Evolutionary conservation across 2,888 invertebrate genomes (phyloP).

Genomic region (Autographa pulchrina): DNA sequence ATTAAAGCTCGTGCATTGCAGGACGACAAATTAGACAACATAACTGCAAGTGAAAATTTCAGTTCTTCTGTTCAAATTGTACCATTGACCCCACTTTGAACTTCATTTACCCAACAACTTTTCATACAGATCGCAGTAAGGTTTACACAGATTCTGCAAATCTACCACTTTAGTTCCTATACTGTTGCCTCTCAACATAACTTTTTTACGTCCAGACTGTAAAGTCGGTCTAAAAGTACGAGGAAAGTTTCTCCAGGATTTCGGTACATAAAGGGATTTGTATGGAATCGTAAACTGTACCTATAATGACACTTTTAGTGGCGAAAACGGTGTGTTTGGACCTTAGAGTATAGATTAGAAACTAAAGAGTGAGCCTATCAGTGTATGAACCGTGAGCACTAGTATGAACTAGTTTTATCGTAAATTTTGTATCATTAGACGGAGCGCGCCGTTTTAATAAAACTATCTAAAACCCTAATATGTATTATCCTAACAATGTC

Average conservation of each 20-base stretch:
- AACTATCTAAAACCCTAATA: too few species aligned
- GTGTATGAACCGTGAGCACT: too few species aligned
- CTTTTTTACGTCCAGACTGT: not conserved
- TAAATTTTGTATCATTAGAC: too few species aligned
- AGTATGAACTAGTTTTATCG: too few species aligned
- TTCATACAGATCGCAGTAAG: not conserved
- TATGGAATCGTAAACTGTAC: constrained; percentile 28
- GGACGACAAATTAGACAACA: not conserved
- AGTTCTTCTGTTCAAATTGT: not conserved
- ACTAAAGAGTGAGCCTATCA: too few species aligned
- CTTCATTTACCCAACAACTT: not conserved
- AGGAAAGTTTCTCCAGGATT: constrained; percentile 8
- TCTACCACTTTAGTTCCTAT: not conserved
- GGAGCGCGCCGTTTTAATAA: too few species aligned
- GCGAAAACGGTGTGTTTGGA: constrained; percentile 40
- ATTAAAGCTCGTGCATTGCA: not conserved
- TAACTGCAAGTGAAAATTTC: not conserved
- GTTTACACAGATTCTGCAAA: not conserved
- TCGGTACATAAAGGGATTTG: constrained; percentile 18
- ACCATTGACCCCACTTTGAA: not conserved
- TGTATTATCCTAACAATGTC: too few species aligned
- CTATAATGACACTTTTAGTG: constrained; percentile 41
- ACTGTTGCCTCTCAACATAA: not conserved
- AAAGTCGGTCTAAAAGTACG: not conserved
- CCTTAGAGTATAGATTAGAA: too few species aligned